Base-by-base conservation (phyloP, 37 sponge, comb jelly and placozoan genomes). In the Hormiphora californensis region DNA sequence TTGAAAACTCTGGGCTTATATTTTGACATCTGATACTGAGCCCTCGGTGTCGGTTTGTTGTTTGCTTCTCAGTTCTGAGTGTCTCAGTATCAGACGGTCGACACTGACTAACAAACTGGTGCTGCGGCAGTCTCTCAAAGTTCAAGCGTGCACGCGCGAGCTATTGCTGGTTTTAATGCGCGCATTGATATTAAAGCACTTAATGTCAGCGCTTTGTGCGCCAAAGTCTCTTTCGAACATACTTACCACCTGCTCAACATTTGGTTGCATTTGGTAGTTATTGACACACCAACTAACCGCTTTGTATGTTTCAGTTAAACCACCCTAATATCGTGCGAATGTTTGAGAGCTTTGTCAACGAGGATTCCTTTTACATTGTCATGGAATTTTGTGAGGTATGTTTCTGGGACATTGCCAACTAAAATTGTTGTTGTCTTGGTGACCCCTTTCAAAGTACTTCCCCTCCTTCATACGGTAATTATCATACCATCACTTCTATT, bases 351-450 rank as follows among this genome's bases (percentile, higher is more conserved):
- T 97, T 97, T 46, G 57, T 97, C 41, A 91, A 94, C 22, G 91
- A 86, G 38, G 95, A 93, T 15, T 85, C 81, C 25, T 97, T 97
- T 63, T 97, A 90, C 89, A 94, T 97, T 55, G 89, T 94, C n/a
- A 97, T 95, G 32, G 99, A 97, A 86, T 92, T 86, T 62, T 97
- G 99, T 91, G 95, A 96, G 90, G 96, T 93, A 89, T 46, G 89
- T 1, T 17, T n/a, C n/a, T n/a, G n/a, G n/a, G n/a, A n/a, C n/a
- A n/a, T n/a, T n/a, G n/a, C n/a, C n/a, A n/a, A n/a, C n/a, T n/a
- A n/a, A n/a, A n/a, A n/a, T n/a, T n/a, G n/a, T n/a, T n/a, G n/a
- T n/a, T n/a, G n/a, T n/a, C n/a, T n/a, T 57, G 19, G 23, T 19
- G 23, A 28, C 21, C 59, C 19, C 22, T 19, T 57, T 19, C 59